A percentile compares a stretch with the other conserved stretches of the same genome.
phyloP scores from a whole-genome alignment of 2,797 vertebrate species.

The Nannoperca australis region DNA sequence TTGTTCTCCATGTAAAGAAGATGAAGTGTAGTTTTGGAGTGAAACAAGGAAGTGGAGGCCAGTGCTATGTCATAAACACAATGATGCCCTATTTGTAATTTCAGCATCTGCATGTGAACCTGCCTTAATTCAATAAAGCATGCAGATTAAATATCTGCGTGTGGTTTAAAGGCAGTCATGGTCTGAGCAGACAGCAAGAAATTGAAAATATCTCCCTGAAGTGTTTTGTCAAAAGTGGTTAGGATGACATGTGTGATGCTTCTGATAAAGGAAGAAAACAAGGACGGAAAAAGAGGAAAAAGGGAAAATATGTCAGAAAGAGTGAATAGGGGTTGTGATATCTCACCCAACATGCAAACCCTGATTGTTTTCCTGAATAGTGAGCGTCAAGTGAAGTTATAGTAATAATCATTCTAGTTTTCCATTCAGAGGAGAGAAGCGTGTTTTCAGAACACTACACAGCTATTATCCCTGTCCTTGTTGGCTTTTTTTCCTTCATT shows the following conservation, averaged over 20 bases:
- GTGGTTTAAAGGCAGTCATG: constrained; percentile 40
- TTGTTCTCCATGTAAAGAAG: constrained; percentile 17
- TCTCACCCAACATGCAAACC: constrained; percentile 42
- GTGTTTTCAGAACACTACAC: constrained; percentile 66
- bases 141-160: constrained; percentile 30
- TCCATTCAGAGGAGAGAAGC: constrained; percentile 59
- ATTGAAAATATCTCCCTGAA: constrained; percentile 44
- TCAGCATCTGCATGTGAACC: constrained; percentile 28
- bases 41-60: constrained; percentile 8
- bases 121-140: constrained; percentile 31
- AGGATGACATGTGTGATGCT: constrained; percentile 50
- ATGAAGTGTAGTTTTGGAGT: constrained; percentile 20
- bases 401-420: constrained; percentile 51
- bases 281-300: constrained; percentile 42
- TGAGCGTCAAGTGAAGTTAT: constrained; percentile 62
- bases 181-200: constrained; percentile 36
- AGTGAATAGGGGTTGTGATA: constrained; percentile 26
- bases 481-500: constrained; percentile 65
- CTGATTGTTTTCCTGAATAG: constrained; percentile 43
- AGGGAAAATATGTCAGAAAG: constrained; percentile 30
- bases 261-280: constrained; percentile 51
- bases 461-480: constrained; percentile 70
- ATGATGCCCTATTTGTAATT: constrained; percentile 14
- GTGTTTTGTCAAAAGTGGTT: constrained; percentile 58
- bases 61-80: neutral